These are phyloP conservation scores for Pagetopsis macropterus DNA, from an alignment of 2,797 vertebrate species.

Conservation along the genomic window DNA sequence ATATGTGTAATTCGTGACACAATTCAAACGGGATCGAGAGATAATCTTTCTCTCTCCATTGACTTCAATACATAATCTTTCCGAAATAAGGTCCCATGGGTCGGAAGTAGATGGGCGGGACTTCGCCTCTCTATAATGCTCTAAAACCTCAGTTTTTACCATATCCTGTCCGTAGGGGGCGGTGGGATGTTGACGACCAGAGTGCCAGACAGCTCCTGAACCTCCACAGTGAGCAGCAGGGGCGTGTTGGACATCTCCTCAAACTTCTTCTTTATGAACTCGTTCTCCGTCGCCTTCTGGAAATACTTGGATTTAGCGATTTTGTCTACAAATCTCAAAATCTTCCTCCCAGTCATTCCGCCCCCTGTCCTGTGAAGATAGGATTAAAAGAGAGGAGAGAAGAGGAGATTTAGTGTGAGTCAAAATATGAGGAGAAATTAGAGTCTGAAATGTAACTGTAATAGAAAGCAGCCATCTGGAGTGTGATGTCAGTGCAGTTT, in stretches of 20 bases:
- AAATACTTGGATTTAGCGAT: slow-evolving; percentile 93
- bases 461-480: slow-evolving; percentile 63
- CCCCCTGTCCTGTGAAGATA: slow-evolving; percentile 65
- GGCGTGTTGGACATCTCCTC: slow-evolving; percentile 93
- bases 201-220: slow-evolving; percentile 88
- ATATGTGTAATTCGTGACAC: too few relatives aligned
- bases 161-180: slow-evolving; percentile 90
- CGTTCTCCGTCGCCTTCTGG: slow-evolving; percentile 91
- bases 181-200: slow-evolving; percentile 89
- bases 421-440: slow-evolving; percentile 19
- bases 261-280: slow-evolving; percentile 94
- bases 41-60: too few relatives aligned
- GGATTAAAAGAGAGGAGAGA: slow-evolving; percentile 56
- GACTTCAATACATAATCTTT: too few relatives aligned
- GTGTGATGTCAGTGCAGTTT: slow-evolving; percentile 38
- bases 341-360: slow-evolving; percentile 86
- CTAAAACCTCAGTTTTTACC: slow-evolving; percentile 69
- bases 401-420: slow-evolving; percentile 25
- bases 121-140: not conserved
- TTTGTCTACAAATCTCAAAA: slow-evolving; percentile 92
- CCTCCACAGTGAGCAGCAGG: slow-evolving; percentile 89
- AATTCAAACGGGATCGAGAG: too few relatives aligned
- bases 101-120: too few relatives aligned
- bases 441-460: slow-evolving; percentile 35
- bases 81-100: too few relatives aligned